Base-by-base conservation (phyloP, 2,888 invertebrate genomes). In the Amphipyra tragopoginis region DNA sequence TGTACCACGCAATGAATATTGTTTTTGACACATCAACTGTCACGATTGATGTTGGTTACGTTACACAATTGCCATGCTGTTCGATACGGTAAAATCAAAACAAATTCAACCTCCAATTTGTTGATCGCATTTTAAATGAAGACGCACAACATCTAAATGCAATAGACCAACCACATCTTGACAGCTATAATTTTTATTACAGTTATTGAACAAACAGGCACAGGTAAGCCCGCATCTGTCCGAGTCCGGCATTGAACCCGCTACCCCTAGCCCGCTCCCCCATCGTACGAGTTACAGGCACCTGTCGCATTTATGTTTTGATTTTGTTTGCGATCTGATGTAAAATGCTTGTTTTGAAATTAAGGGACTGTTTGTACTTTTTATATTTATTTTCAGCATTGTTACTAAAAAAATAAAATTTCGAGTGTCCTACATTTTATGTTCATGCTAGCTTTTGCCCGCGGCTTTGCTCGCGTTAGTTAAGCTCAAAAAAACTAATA, bases 231-330 rank as follows among this genome's bases (percentile, higher is more conserved):
- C 61, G 65, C 78, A 78, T 78, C 69, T 73, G 72, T 75, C 75
- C 68, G 58, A 61, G 62, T 55, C 68, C 56, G 74, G 45, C 69
- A 52, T 75, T 52, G 48, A 75, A 70, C 60, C 61, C 65, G 49
- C 77, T 72, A 72, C 80, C 81, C 80, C 67, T 63, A 61, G 63
- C 62, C 42, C 42, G 62, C 58, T 71, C 73, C 79, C 79, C 73
- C 50, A 64, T 70, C 49, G 26, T 40, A 52, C 54, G 53, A 60
- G 52, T 34, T 43, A 57, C 57, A 53, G 61, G 68, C 85, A 85
- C 84, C 85, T 85, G 84, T 85, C 82, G 61, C 58, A 51, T 57
- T 52, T 33, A 43, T 52, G 78, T 81, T 84, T 78, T 84, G 84
- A 85, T 84, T 84, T 83, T 79, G 53, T 80, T 75, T 75, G 75